A percentile compares a stretch with the other conserved stretches of the same genome.
These are phyloP conservation scores for Apodemus speciosus DNA, from an alignment of 2,113 vertebrate genomes.

Conservation along the genomic window DNA sequence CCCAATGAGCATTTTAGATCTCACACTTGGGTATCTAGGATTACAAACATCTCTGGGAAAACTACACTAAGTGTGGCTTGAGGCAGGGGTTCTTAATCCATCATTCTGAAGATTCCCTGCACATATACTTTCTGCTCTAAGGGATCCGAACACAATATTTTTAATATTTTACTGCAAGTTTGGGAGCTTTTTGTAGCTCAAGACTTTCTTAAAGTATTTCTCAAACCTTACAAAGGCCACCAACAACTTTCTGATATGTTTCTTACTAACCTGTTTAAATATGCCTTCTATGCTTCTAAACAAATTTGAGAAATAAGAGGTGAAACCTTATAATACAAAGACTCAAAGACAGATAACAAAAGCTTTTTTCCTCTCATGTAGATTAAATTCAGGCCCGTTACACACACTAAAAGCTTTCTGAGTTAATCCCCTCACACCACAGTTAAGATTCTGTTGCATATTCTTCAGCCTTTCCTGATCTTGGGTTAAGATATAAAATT, in stretches of 20 bases:
- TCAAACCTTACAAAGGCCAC: neutral
- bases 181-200: neutral
- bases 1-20: neutral
- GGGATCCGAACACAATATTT: neutral
- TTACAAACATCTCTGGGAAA: too few species aligned
- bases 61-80: too few species aligned
- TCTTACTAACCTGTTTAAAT: neutral
- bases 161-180: neutral
- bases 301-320: neutral
- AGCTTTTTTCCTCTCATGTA: neutral
- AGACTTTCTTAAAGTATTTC: neutral
- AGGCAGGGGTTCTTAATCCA: rapidly evolving
- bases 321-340: neutral
- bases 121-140: neutral
- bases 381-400: neutral
- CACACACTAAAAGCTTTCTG: neutral
- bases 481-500: neutral
- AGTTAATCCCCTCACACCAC: neutral
- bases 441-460: neutral
- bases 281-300: neutral
- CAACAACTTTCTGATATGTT: neutral
- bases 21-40: neutral
- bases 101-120: neutral
- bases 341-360: too few species aligned
- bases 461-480: neutral